phyloP scores from a whole-genome alignment of 2,797 vertebrate species.

The Pangasius larnaudii region DNA sequence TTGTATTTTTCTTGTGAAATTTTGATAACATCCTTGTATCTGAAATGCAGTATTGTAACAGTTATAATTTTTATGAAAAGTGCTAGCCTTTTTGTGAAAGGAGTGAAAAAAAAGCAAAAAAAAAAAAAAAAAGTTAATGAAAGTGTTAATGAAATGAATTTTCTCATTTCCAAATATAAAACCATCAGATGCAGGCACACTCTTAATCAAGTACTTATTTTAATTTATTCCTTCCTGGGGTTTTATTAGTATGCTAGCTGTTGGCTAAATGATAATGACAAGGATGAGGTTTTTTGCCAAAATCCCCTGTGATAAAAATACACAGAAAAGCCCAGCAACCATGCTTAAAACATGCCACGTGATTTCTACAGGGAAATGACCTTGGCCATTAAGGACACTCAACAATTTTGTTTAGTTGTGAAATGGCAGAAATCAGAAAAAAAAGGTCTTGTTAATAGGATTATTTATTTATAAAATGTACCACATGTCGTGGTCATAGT shows the following conservation, averaged over 20 bases:
- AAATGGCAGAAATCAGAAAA: constrained; percentile 56
- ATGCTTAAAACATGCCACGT: constrained; percentile 45
- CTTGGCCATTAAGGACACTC: constrained; percentile 59
- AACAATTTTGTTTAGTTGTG: constrained; percentile 52
- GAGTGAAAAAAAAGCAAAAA: neutral
- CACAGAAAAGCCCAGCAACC: constrained; percentile 56
- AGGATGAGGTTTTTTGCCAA: constrained; percentile 52
- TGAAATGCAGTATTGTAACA: neutral
- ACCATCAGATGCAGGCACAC: constrained; percentile 56
- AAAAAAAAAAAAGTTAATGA: constrained; percentile 29
- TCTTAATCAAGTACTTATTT: constrained; percentile 63
- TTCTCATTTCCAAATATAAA: constrained; percentile 58
- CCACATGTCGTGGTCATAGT: constrained; percentile 42
- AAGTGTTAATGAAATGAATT: constrained; percentile 52
- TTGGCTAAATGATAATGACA: constrained; percentile 65
- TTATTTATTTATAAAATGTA: constrained; percentile 51
- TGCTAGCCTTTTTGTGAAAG: constrained; percentile 9
- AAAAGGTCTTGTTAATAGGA: constrained; percentile 41
- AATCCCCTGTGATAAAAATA: constrained; percentile 55
- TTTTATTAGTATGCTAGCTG: constrained; percentile 67
- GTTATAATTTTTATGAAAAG: neutral
- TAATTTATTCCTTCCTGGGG: constrained; percentile 63
- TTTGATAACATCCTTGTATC: neutral
- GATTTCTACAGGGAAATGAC: constrained; percentile 54
- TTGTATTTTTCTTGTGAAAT: neutral